These are phyloP conservation scores for Lordiphosa andalusiaca DNA, from an alignment of 2,888 invertebrate species.

Conservation along the genomic window DNA sequence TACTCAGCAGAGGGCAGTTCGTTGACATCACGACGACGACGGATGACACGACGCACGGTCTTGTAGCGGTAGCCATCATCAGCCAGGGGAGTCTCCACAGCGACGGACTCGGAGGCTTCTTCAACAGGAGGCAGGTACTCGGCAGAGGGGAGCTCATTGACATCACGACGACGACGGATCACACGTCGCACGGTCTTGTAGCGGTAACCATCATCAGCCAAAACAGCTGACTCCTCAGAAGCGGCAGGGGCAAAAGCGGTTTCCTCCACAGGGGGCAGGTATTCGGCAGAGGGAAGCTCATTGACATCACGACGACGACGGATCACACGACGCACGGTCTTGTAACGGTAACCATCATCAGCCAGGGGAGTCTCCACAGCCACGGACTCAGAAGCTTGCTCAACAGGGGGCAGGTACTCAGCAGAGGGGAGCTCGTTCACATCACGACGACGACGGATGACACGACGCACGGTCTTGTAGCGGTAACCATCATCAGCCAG, in stretches of 20 bases:
- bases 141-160: slow-evolving; percentile 42
- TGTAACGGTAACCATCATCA: slow-evolving; percentile 67
- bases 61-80: slow-evolving; percentile 71
- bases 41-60: slow-evolving; percentile 47
- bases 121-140: slow-evolving; percentile 64
- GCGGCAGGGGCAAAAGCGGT: slow-evolving; percentile 5
- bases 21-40: slow-evolving; percentile 62
- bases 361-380: slow-evolving; percentile 46
- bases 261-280: slow-evolving; percentile 45
- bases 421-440: slow-evolving; percentile 57
- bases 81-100: slow-evolving; percentile 40
- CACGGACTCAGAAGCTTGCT: slow-evolving; percentile 29
- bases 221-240: slow-evolving; percentile 18
- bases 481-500: slow-evolving; percentile 65
- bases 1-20: slow-evolving; percentile 59
- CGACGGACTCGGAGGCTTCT: slow-evolving; percentile 26
- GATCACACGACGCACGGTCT: slow-evolving; percentile 58
- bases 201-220: slow-evolving; percentile 51
- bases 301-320: slow-evolving; percentile 67
- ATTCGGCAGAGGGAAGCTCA: slow-evolving; percentile 57
- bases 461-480: slow-evolving; percentile 66
- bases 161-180: slow-evolving; percentile 59
- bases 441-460: slow-evolving; percentile 69
- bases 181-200: slow-evolving; percentile 51
- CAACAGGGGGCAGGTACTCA: slow-evolving; percentile 67